These are phyloP conservation scores for Diglossa cyanea DNA, from an alignment of 2,797 vertebrate species.

Conservation along the genomic window DNA sequence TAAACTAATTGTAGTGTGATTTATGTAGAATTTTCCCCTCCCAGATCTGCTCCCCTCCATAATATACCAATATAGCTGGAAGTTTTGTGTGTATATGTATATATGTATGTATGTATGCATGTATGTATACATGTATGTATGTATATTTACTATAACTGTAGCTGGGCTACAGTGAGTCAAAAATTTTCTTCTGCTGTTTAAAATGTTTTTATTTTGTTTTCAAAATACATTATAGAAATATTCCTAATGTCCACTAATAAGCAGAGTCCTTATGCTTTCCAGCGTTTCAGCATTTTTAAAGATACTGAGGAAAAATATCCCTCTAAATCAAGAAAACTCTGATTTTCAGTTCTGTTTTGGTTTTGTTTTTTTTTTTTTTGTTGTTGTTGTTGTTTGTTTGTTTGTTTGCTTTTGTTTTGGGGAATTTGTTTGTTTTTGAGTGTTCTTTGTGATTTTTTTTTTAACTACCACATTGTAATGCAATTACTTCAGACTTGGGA, in stretches of 20 bases:
- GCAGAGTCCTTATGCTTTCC: not conserved
- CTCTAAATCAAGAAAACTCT: not conserved
- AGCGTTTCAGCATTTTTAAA: not conserved
- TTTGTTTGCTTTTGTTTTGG: not conserved
- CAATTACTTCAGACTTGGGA: constrained; percentile 19
- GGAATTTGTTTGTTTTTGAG: not conserved
- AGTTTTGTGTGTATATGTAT: not conserved
- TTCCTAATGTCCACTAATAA: not conserved
- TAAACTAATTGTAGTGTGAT: not conserved
- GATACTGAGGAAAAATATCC: not conserved
- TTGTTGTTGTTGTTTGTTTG: not conserved
- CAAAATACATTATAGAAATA: not conserved
- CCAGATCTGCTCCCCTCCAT: not conserved
- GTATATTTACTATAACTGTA: not conserved
- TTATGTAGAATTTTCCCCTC: not conserved
- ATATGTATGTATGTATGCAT: too few relatives aligned
- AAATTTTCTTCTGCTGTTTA: not conserved
- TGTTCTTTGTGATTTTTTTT: not conserved
- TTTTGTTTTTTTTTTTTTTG: not conserved
- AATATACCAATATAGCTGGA: not conserved
- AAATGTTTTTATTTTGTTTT: not conserved
- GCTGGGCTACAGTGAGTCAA: not conserved
- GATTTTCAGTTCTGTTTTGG: not conserved
- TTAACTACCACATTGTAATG: not conserved
- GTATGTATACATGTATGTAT: not conserved